These are phyloP conservation scores for Odontamblyopus rebecca DNA, from an alignment of 2,797 vertebrate genomes.

Conservation along the genomic window DNA sequence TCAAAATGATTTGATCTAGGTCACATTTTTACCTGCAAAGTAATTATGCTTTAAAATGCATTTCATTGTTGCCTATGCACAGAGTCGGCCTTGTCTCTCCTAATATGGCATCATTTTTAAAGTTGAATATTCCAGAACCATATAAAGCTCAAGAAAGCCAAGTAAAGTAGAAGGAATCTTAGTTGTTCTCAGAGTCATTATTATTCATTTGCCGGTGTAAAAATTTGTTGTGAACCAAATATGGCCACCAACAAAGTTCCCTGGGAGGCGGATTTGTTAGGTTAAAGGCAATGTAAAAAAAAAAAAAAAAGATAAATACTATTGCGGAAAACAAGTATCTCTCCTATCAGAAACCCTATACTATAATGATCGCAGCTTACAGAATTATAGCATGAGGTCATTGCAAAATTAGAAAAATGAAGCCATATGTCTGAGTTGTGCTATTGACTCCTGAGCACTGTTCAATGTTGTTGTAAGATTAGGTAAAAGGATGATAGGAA, in stretches of 20 bases:
- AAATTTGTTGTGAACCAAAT: too few relatives aligned
- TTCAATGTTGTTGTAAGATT: conserved; percentile 13
- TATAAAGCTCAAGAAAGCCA: too few relatives aligned
- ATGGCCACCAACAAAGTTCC: too few relatives aligned
- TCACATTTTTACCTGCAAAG: background rate
- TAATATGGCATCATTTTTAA: too few relatives aligned
- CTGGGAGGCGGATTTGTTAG: background rate
- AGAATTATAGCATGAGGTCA: conserved; percentile 13
- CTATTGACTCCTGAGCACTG: conserved; percentile 3
- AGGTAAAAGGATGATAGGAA: conserved; percentile 45
- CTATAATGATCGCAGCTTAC: background rate
- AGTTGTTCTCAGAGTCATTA: too few relatives aligned
- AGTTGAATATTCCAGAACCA: too few relatives aligned
- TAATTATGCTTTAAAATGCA: background rate
- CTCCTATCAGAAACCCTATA: background rate
- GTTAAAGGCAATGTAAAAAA: background rate
- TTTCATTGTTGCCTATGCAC: too few relatives aligned
- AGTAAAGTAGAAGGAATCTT: too few relatives aligned
- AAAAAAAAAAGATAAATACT: background rate
- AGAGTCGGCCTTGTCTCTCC: too few relatives aligned
- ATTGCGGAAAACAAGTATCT: background rate
- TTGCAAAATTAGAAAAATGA: conserved; percentile 5
- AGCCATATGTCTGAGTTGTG: conserved; percentile 10
- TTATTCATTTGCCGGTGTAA: too few relatives aligned
- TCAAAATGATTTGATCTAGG: background rate